Evolutionary conservation across 2,888 invertebrate genomes (phyloP).

Genomic region (Camptogramma bilineatum): DNA sequence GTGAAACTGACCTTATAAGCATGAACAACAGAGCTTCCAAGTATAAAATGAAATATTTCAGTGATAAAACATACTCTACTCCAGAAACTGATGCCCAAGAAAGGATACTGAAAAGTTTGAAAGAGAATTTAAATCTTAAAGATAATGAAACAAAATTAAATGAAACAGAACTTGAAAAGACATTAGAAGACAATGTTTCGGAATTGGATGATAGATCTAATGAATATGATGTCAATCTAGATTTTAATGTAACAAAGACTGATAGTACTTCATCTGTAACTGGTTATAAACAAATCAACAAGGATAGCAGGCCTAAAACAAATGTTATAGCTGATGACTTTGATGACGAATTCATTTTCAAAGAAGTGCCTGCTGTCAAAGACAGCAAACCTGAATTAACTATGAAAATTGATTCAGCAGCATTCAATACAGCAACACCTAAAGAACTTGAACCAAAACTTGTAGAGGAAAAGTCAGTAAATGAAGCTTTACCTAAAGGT

Average conservation of each 20-base stretch:
- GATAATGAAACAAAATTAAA: slow-evolving; percentile 26
- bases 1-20: slow-evolving; percentile 64
- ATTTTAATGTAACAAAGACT: slow-evolving; percentile 35
- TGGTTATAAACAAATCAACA: slow-evolving; percentile 14
- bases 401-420: slow-evolving; percentile 14
- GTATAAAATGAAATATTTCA: slow-evolving; percentile 74
- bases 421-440: not conserved
- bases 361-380: slow-evolving; percentile 31
- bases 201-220: slow-evolving; percentile 26
- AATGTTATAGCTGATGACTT: slow-evolving; percentile 22
- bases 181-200: slow-evolving; percentile 25
- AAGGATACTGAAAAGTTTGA: slow-evolving; percentile 57
- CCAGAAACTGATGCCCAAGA: slow-evolving; percentile 67
- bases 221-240: slow-evolving; percentile 36
- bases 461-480: not conserved
- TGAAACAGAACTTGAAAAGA: slow-evolving; percentile 20
- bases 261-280: slow-evolving; percentile 21
- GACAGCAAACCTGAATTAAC: slow-evolving; percentile 9
- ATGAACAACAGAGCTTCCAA: slow-evolving; percentile 75
- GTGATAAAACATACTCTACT: slow-evolving; percentile 66
- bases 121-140: slow-evolving; percentile 40
- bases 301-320: slow-evolving; percentile 12
- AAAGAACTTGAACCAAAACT: not conserved
- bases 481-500: slow-evolving; percentile 22
- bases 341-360: slow-evolving; percentile 28